phyloP scores from a whole-genome alignment of 2,113 vertebrate species.

The Vulpes lagopus region DNA sequence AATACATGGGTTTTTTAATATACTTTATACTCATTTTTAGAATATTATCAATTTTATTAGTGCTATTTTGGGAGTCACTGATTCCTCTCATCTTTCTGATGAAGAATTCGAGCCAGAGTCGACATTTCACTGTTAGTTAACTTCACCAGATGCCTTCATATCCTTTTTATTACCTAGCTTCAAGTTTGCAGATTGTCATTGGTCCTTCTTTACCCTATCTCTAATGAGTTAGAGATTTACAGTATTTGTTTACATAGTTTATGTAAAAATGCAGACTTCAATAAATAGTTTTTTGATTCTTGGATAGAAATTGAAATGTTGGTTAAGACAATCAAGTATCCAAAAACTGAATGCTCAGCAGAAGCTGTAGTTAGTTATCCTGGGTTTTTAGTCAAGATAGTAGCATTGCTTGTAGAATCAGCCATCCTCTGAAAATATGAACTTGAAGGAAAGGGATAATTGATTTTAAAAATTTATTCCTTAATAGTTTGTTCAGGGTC shows the following conservation, averaged over 20 bases:
- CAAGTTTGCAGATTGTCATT: not conserved
- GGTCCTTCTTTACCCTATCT: not conserved
- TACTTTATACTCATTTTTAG: not conserved
- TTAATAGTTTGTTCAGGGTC: not conserved
- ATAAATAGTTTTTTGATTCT: conserved; percentile 45
- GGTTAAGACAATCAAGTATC: not conserved
- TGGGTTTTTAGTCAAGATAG: not conserved
- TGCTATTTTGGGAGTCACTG: not conserved
- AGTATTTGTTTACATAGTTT: conserved; percentile 7
- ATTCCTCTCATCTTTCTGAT: conserved; percentile 16
- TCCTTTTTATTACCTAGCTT: not conserved
- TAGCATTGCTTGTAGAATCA: not conserved
- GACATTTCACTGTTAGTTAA: not conserved
- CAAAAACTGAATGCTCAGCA: not conserved
- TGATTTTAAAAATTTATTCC: not conserved
- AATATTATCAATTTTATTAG: not conserved
- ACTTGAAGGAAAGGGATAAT: not conserved
- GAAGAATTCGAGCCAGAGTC: not conserved
- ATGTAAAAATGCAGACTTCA: conserved; percentile 15
- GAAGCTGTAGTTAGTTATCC: not conserved
- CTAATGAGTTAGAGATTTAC: not conserved
- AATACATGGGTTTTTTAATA: not conserved
- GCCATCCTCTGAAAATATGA: not conserved
- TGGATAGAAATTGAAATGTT: conserved; percentile 24
- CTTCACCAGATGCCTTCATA: not conserved